Base-by-base conservation (phyloP, 1,140 invertebrate species). In the Drosophila bocqueti region DNA sequence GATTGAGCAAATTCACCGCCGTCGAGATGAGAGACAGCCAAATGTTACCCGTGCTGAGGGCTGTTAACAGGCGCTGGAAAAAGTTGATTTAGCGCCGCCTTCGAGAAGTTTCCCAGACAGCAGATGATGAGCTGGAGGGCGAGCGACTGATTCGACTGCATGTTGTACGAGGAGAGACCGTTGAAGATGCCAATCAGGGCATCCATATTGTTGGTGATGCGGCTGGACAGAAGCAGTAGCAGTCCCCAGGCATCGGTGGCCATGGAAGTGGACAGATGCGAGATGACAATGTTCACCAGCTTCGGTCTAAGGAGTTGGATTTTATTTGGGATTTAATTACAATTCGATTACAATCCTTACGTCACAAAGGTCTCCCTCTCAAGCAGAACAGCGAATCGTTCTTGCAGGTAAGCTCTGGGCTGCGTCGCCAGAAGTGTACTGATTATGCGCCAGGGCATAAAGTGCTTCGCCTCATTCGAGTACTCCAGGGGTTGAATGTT, bases 401-500 rank as follows among this genome's bases (percentile, higher is more conserved):
- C 67, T n/a, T 92, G 80, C 5, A 93, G 61, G 74, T 92, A 92
- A 10, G 82, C 71, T 10, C 91, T 79, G 1, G 90, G 82, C 46
- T 92, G 85, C 0, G 79, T 74, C 1, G 43, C 55, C 3, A 93
- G 26, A 10, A 93, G 36, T 0, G 83, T 87, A n/a, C 80, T 61
- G n/a, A 93, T 61, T 47, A 93, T 92, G 8, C 80, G 77, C 92
- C 92, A 93, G 26, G 92, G 92, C 74, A 92, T 82, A 43, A 92
- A 85, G 60, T 93, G 86, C 36, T 81, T 79, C 1, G 89, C 69
- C 47, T 82, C 76, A 67, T 92, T 91, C 2, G 86, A 83, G 57
- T 83, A 76, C 52, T 93, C 92, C 47, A 92, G 34, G 0, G 83
- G 78, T 18, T 84, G 52, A 24, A 93, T 87, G 52, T 93, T 92